A percentile compares a stretch with the other conserved stretches of the same genome.
Evolutionary conservation across 2,797 vertebrate species (phyloP).

Genomic region (Cuculus canorus): DNA sequence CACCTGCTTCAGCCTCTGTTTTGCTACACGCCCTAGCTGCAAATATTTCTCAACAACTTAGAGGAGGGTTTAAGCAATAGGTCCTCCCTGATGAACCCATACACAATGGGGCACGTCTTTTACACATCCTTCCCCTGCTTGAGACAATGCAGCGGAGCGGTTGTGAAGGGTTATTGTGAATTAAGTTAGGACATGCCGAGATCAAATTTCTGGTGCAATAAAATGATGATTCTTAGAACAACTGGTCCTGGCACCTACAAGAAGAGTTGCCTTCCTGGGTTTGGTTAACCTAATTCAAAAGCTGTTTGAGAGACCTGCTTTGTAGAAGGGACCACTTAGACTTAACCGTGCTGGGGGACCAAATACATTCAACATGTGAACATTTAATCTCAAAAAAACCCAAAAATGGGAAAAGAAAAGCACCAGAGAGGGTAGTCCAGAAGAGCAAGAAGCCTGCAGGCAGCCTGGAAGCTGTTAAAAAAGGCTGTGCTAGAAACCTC

Average conservation of each 20-base stretch:
- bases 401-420: not conserved
- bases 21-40: not conserved
- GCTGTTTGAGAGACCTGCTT: not conserved
- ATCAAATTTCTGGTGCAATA: not conserved
- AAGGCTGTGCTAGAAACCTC: not conserved
- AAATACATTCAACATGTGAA: rapidly evolving
- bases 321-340: not conserved
- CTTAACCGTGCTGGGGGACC: not conserved
- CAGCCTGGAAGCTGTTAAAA: not conserved
- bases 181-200: not conserved
- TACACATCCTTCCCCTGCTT: not conserved
- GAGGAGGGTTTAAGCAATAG: not conserved
- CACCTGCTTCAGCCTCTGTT: not conserved
- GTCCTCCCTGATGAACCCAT: not conserved
- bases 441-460: not conserved
- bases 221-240: not conserved
- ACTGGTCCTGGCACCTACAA: not conserved
- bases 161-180: not conserved
- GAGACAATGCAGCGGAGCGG: not conserved
- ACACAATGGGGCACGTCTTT: not conserved
- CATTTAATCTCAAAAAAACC: not conserved
- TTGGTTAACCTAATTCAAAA: not conserved
- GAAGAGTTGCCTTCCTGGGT: not conserved
- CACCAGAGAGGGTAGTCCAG: not conserved
- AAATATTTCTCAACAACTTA: not conserved